Conservation (phyloP, 1,140 invertebrate genomes). For the Drosophila repletoides region DNA sequence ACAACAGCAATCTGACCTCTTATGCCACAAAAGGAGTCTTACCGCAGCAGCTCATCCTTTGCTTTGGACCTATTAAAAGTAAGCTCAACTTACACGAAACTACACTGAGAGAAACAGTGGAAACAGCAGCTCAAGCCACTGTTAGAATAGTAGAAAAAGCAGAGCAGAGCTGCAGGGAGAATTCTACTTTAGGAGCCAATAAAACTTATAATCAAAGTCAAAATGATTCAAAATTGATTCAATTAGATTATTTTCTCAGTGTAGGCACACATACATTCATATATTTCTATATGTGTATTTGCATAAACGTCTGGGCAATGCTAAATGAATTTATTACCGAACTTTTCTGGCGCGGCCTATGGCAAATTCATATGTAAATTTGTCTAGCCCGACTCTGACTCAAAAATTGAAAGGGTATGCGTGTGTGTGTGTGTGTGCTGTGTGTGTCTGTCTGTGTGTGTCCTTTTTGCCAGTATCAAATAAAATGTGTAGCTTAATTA, state of each 20-base stretch:
- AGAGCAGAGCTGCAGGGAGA: too few species aligned
- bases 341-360: constrained; percentile 33
- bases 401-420: not conserved
- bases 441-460: constrained; percentile 1
- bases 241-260: too few species aligned
- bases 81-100: too few species aligned
- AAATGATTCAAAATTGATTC: too few species aligned
- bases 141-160: too few species aligned
- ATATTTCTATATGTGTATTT: constrained; percentile 37
- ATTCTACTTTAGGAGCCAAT: not conserved
- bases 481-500: constrained; percentile 69
- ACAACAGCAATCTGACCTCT: too few species aligned
- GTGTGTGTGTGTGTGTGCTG: not conserved
- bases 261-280: not conserved
- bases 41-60: too few species aligned
- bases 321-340: constrained; percentile 72
- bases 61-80: too few species aligned
- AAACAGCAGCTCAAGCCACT: too few species aligned
- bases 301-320: constrained; percentile 61
- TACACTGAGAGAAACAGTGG: too few species aligned
- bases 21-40: too few species aligned
- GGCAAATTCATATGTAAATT: constrained; percentile 57
- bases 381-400: not conserved
- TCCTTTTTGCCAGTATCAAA: constrained; percentile 22
- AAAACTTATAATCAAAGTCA: too few species aligned